Base-by-base conservation (phyloP, 92 coral and sea anemone species). In the Zoanthus sansibaricus region DNA sequence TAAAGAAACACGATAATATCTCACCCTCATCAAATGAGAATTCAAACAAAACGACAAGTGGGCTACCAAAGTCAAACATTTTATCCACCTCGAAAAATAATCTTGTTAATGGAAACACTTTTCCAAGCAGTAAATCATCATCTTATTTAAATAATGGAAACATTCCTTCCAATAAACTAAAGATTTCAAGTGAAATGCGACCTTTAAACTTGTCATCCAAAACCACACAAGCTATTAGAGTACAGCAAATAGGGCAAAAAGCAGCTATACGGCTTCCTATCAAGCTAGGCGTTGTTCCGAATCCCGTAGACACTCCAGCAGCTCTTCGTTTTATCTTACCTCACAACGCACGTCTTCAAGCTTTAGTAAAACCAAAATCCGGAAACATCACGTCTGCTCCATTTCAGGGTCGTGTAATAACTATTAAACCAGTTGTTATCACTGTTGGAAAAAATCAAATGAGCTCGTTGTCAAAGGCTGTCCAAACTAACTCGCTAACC, bases 401-500 rank as follows among this genome's bases (percentile, higher is more conserved):
- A 25, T 45, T 13, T 9, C 74, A 66, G 52, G 62, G 47, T 64
- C 85, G 74, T 10, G 85, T 30, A n/a, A 47, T 64, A 80, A 80
- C 62, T 9, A 67, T 80, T 66, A 80, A 80, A 46, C 85, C 85
- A 46, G 75, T 80, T 16, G 71, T 80, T 8, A 67, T 80, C 21
- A 80, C 66, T 44, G 75, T 80, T 17, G 75, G 18, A 25, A 58
- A 37, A 1, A 80, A 80, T 13, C 14, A 21, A 16, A 42, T 44
- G 6, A 80, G 66, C 52, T 45, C 52, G 58, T 64, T 80, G 20
- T 69, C 84, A 59, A 79, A 79, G 44, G 55, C 84, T 46, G 84
- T 79, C 14, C 64, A 48, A 10, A 66, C 59, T 30, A 66, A 80
- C 25, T 13, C 62, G 4, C 10, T 64, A 18, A 0, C 62, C 12